Conservation (phyloP, 2,888 invertebrate genomes). For the Actias luna region DNA sequence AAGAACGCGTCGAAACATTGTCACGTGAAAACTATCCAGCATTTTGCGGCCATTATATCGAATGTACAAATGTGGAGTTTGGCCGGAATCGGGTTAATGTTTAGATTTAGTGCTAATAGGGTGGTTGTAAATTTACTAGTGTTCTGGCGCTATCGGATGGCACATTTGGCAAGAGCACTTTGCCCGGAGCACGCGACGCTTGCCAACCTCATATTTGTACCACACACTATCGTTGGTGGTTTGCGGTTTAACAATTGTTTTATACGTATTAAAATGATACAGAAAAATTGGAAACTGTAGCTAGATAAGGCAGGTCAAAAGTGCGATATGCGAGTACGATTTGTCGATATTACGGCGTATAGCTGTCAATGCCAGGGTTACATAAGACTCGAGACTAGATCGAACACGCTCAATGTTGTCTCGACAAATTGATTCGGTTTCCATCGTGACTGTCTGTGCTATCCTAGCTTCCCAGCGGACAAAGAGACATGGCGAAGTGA, state of each 20-base stretch:
- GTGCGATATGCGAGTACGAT: constrained; percentile 31
- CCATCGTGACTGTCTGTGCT: constrained; percentile 53
- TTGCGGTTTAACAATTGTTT: constrained; percentile 69
- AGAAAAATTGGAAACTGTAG: constrained; percentile 22
- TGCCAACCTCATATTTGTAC: constrained; percentile 71
- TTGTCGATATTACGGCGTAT: constrained; percentile 28
- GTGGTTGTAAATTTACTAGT: constrained; percentile 77
- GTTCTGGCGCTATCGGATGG: constrained; percentile 78
- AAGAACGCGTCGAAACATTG: constrained; percentile 35
- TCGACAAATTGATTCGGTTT: constrained; percentile 73
- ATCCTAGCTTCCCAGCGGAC: constrained; percentile 40
- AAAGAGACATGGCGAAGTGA: constrained; percentile 22
- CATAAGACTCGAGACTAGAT: constrained; percentile 51
- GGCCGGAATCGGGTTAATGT: constrained; percentile 79
- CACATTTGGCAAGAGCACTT: constrained; percentile 73
- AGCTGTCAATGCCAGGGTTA: constrained; percentile 30
- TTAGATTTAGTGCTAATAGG: constrained; percentile 82
- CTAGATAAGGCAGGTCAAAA: constrained; percentile 42
- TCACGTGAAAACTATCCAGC: constrained; percentile 53
- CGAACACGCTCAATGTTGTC: constrained; percentile 56
- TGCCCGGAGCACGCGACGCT: constrained; percentile 54
- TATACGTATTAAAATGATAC: constrained; percentile 36
- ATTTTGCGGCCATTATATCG: constrained; percentile 65
- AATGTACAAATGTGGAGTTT: constrained; percentile 66
- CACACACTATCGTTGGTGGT: constrained; percentile 52